A percentile compares a stretch with the other conserved stretches of the same genome.
Conservation (phyloP, 2,113 vertebrate species). For the Cepphus grylle region DNA sequence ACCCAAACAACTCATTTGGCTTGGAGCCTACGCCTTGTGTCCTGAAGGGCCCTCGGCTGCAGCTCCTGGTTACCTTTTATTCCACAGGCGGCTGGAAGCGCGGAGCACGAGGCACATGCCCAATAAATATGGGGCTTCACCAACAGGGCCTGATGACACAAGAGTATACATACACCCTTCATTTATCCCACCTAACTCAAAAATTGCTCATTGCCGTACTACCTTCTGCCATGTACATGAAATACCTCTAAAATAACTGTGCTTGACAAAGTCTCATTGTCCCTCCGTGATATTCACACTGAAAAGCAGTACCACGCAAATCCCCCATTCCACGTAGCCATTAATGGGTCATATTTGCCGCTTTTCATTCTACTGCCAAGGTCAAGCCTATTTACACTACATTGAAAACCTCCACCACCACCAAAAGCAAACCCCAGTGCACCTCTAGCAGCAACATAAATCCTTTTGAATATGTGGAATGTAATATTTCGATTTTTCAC, state of each 20-base stretch:
- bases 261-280: background rate
- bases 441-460: background rate
- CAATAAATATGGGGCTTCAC: accelerated
- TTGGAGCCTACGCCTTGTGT: background rate
- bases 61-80: background rate
- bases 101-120: accelerated
- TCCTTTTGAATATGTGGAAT: background rate
- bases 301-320: background rate
- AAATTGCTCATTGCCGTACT: accelerated
- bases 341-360: background rate
- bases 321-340: accelerated
- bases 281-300: background rate
- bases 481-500: background rate
- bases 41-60: slow-evolving; percentile 36
- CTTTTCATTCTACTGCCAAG: background rate
- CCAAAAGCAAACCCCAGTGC: background rate
- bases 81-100: background rate
- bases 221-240: accelerated
- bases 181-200: background rate
- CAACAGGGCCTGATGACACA: background rate
- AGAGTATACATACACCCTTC: accelerated
- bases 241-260: background rate
- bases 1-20: slow-evolving; percentile 47
- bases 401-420: background rate
- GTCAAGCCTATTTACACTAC: background rate